Base-by-base conservation (phyloP, 1,140 invertebrate species). In the Bombus breviceps region DNA sequence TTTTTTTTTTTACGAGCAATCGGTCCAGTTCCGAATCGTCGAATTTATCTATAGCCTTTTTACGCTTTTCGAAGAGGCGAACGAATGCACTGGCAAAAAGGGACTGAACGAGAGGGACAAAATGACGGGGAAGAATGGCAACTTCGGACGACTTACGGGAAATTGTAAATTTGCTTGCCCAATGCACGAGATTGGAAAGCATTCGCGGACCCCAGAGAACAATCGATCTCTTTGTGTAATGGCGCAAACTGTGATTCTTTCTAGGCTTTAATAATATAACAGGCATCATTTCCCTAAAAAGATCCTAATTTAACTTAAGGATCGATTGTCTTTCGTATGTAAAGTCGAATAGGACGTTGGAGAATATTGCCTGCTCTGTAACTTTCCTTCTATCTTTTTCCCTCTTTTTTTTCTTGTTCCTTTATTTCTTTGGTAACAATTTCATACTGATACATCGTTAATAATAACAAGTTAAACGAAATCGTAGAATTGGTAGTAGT, bases 111-210 rank as follows among this genome's bases (percentile, higher is more conserved):
- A 41, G 34, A 74, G 77, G 64, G 62, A 74, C 62, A 41, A 41
- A 47, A 64, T 3, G 32, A n/a, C 32, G 22, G 72, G 73, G 69
- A 66, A 43, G 73, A 15, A 73, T 59, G 41, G 41, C 62, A 47
- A 71, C 73, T 80, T 81, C 74, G 47, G 83, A 84, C 85, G 62
- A 87, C 89, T 91, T 85, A 88, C 68, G 83, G 41, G 57, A 87
- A 90, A 89, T 90, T 92, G 88, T 90, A 92, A 91, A 93, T 91
- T 92, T 90, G 81, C 81, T 86, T 82, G 75, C 41, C 59, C 84
- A 53, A 81, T 34, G 82, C 73, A 74, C 86, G 81, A 91, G 87
- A 91, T 86, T 90, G 81, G 88, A 83, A 89, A 79, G 78, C 76
- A 77, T 90, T 88, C 79, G 82, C 68, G 75, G 47, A 76, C 34